phyloP scores from a whole-genome alignment of 2,797 vertebrate species.

The Myotis daubentonii region DNA sequence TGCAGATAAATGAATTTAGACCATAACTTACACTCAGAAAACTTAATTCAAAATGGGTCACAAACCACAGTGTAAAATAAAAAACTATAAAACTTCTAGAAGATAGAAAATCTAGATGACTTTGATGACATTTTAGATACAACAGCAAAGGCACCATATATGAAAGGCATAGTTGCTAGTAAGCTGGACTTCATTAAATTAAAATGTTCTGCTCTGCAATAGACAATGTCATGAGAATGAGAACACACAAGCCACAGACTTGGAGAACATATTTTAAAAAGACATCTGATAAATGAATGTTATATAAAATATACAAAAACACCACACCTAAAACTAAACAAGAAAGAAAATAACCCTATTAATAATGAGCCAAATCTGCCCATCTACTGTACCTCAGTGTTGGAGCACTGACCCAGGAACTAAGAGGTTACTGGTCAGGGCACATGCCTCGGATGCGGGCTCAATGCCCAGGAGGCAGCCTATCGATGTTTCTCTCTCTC shows the following conservation, averaged over 20 bases:
- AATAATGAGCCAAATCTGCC: neutral
- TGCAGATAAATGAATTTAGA: neutral
- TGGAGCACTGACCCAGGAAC: no score
- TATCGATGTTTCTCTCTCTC: no score
- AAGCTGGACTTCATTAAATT: neutral
- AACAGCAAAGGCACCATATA: neutral
- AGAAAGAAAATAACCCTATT: neutral
- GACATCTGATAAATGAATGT: neutral
- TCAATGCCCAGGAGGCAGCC: no score
- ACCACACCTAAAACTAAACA: neutral
- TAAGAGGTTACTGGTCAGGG: no score
- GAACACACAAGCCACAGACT: neutral
- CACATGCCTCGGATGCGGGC: no score
- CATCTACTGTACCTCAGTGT: no score
- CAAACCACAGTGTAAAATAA: neutral
- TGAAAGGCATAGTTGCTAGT: neutral
- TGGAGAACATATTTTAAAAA: neutral
- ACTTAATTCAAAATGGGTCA: neutral
- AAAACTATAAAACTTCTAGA: neutral
- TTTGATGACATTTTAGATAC: neutral
- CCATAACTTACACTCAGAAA: neutral
- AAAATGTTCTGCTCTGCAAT: neutral
- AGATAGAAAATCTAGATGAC: neutral
- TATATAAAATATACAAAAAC: neutral
- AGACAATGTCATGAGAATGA: neutral